phyloP scores from a whole-genome alignment of 2,797 vertebrate species.

The Glyptemys insculpta region DNA sequence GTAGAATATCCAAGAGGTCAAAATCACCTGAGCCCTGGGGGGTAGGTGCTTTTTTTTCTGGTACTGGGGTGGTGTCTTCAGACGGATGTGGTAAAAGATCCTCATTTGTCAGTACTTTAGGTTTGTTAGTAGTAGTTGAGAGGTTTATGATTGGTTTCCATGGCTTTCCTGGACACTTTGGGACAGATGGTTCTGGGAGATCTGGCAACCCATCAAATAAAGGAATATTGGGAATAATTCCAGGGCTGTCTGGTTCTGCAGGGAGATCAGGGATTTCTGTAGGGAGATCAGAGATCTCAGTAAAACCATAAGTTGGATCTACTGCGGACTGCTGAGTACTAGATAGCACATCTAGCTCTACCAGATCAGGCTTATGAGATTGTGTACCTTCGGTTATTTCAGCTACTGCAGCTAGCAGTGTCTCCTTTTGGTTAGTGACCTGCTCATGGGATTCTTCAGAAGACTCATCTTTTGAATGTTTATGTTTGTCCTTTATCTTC shows the following conservation, averaged over 20 bases:
- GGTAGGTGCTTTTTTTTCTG: background rate
- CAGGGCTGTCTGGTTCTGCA: conserved; percentile 11
- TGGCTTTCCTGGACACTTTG: conserved; percentile 79
- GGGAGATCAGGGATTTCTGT: conserved; percentile 17
- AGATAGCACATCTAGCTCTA: background rate
- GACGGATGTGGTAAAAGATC: conserved; percentile 37
- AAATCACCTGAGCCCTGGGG: conserved; percentile 19
- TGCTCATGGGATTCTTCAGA: conserved; percentile 83
- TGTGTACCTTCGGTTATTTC: background rate
- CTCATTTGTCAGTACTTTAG: conserved; percentile 37
- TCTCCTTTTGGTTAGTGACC: background rate
- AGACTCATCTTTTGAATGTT: conserved; percentile 55
- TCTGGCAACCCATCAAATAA: conserved; percentile 65
- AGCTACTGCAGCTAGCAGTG: background rate
- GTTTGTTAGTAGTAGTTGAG: background rate
- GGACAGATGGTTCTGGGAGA: conserved; percentile 39
- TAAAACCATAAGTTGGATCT: background rate
- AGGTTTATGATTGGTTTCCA: conserved; percentile 71
- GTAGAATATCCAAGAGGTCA: conserved; percentile 60
- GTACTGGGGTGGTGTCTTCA: background rate
- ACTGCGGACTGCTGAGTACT: background rate
- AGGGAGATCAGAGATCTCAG: background rate
- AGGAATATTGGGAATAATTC: conserved; percentile 24
- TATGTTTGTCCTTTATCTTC: conserved; percentile 49
- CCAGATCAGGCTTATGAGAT: background rate